Conservation (phyloP, 1,140 invertebrate species). For the Drosophila pectinifera region DNA sequence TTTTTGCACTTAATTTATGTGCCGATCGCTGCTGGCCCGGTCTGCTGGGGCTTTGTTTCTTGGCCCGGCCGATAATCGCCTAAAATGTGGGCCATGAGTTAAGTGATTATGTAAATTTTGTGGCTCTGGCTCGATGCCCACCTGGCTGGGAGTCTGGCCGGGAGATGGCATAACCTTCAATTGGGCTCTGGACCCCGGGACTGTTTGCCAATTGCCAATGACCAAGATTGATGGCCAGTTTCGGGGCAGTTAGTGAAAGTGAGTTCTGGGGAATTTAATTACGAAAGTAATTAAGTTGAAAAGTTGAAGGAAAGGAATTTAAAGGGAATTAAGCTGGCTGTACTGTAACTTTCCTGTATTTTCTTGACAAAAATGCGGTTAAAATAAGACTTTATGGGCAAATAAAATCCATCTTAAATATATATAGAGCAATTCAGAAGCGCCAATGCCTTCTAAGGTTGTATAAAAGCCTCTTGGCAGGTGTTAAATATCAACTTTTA, state of each 20-base stretch:
- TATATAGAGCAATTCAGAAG: no score
- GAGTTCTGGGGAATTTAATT: neutral
- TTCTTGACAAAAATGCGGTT: no score
- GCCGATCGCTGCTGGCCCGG: slow-evolving; percentile 54
- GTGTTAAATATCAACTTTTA: no score
- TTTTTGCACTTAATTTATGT: slow-evolving; percentile 73
- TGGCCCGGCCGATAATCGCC: slow-evolving; percentile 65
- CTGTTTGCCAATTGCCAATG: slow-evolving; percentile 19
- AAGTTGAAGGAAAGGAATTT: neutral
- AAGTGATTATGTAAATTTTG: slow-evolving; percentile 80
- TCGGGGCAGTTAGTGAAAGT: slow-evolving; percentile 34
- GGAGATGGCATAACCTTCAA: slow-evolving; percentile 61
- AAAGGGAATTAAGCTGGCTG: neutral
- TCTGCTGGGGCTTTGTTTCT: slow-evolving; percentile 28
- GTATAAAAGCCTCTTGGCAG: no score
- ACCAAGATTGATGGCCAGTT: slow-evolving; percentile 40
- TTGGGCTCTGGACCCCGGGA: slow-evolving; percentile 9
- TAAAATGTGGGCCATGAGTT: slow-evolving; percentile 82
- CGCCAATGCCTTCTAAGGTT: no score
- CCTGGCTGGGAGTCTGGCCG: slow-evolving; percentile 11
- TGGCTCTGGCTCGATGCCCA: slow-evolving; percentile 11
- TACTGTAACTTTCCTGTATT: no score
- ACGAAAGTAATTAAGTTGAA: neutral
- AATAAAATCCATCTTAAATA: neutral
- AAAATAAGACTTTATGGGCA: no score